Percentiles rank a stretch among this genome's conserved stretches.
Evolutionary conservation across 2,888 invertebrate species (phyloP).

Genomic region (Brenthis ino): DNA sequence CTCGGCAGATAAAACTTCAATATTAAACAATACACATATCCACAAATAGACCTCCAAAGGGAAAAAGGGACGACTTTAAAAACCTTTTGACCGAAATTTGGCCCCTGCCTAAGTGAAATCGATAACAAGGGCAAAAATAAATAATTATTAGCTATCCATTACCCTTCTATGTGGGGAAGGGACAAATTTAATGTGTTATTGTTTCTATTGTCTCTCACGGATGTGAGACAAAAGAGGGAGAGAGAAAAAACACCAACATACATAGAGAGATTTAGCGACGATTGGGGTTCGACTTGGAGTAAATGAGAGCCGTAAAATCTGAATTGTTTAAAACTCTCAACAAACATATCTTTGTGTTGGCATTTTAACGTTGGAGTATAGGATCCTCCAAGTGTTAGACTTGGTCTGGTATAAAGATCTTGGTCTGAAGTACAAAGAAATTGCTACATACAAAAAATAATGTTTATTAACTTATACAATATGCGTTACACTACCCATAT

Average conservation of each 20-base stretch:
- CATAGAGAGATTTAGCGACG: background rate
- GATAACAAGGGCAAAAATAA: conserved; percentile 1
- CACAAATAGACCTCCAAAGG: background rate
- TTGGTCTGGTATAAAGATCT: no score
- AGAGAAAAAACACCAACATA: background rate
- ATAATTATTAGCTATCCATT: background rate
- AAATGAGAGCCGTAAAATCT: background rate
- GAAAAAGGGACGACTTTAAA: background rate
- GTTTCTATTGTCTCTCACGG: background rate
- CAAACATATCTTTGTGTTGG: no score
- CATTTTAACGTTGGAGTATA: no score
- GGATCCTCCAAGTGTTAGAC: no score
- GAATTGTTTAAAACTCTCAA: no score
- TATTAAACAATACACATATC: background rate
- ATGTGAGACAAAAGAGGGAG: no score
- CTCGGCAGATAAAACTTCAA: no score
- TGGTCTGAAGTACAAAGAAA: no score
- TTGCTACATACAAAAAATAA: no score
- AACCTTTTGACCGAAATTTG: conserved; percentile 2
- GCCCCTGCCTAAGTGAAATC: background rate
- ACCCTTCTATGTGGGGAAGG: background rate
- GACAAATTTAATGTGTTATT: background rate
- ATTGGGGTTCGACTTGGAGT: background rate
- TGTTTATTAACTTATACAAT: no score
- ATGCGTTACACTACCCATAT: no score